Percentiles rank a stretch among this genome's conserved stretches.
phyloP scores from a whole-genome alignment of 2,797 vertebrate genomes.

The Psittacula derbiana region DNA sequence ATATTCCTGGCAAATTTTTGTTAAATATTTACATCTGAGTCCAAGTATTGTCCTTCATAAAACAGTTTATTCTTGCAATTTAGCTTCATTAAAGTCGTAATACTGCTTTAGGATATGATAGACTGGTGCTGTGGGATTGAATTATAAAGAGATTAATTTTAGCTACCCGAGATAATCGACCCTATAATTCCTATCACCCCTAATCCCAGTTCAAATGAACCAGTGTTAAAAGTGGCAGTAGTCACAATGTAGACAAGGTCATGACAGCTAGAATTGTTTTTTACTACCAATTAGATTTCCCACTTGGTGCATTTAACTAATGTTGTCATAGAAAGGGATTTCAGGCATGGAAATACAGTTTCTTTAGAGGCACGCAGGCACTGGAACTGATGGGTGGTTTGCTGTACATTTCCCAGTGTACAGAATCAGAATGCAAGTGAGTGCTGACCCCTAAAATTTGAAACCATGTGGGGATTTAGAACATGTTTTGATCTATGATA shows the following conservation, averaged over 20 bases:
- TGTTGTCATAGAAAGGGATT: constrained; percentile 17
- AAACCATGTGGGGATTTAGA: background rate
- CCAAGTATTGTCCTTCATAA: constrained; percentile 18
- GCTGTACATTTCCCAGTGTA: background rate
- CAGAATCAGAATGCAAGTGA: background rate
- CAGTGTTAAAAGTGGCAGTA: constrained; percentile 39
- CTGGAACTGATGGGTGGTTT: background rate
- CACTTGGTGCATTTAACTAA: constrained; percentile 46
- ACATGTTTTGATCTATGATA: background rate
- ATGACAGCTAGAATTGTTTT: constrained; percentile 44
- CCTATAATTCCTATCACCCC: constrained; percentile 53
- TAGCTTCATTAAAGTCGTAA: constrained; percentile 45
- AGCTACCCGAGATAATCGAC: constrained; percentile 49
- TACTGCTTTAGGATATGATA: constrained; percentile 35
- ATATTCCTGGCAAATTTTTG: background rate
- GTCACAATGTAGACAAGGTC: constrained; percentile 50
- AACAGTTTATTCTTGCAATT: constrained; percentile 56
- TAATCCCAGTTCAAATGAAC: constrained; percentile 61
- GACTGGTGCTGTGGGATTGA: constrained; percentile 42
- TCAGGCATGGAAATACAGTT: constrained; percentile 21
- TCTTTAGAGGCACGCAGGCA: background rate
- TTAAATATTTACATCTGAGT: constrained; percentile 29
- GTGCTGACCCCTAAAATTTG: background rate
- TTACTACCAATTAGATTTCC: constrained; percentile 53
- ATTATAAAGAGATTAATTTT: constrained; percentile 62